Conservation (phyloP, 2,797 vertebrate species). For the Perodicticus potto region DNA sequence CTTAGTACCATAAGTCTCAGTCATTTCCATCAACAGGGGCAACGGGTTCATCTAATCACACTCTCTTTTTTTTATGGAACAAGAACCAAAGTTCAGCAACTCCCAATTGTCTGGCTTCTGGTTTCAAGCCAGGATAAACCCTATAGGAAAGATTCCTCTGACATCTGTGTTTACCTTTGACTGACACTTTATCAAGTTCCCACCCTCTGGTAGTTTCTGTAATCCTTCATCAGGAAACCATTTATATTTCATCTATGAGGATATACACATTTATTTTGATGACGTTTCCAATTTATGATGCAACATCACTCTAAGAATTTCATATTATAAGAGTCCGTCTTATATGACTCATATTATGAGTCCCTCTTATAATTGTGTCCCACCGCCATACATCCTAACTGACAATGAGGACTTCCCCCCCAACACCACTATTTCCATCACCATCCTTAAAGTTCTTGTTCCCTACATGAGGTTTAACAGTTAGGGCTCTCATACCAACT, state of each 20-base stretch:
- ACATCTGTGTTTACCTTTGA: neutral
- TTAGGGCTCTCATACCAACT: neutral
- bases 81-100: slow-evolving; percentile 57
- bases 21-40: neutral
- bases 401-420: neutral
- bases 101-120: neutral
- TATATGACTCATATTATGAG: too few relatives aligned
- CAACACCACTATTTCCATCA: neutral
- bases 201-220: neutral
- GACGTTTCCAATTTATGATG: neutral
- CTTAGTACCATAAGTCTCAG: neutral
- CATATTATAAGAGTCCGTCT: neutral
- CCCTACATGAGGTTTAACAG: neutral
- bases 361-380: too few relatives aligned
- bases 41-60: neutral
- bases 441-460: neutral
- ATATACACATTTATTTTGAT: neutral
- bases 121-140: neutral
- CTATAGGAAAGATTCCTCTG: neutral
- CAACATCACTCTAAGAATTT: neutral
- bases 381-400: neutral
- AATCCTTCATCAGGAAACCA: neutral
- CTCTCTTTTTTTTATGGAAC: neutral
- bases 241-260: neutral
- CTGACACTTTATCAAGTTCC: neutral